Base-by-base conservation (phyloP, 2,113 vertebrate genomes). In the Bucco capensis region DNA sequence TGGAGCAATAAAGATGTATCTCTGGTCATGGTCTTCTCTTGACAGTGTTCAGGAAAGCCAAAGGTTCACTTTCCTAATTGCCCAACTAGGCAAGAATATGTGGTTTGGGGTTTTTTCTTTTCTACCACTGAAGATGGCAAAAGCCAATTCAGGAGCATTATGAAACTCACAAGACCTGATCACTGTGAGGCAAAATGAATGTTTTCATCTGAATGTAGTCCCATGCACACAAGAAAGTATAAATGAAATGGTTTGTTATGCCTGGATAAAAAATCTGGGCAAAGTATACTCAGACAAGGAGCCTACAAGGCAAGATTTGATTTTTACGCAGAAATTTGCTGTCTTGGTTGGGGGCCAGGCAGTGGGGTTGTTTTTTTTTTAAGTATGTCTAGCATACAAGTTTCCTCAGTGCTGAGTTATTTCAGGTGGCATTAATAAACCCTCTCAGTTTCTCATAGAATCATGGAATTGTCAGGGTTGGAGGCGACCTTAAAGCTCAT, bases 11-110 rank as follows among this genome's bases (percentile, higher is more conserved):
- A 88, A 65, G 53, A 76, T 89, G 37, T 35, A 61, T 89, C 30
- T 69, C 21, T 27, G 57, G 53, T 80, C 66, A n/a, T 64, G 28
- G 82, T 83, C 62, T 92, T 79, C 60, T 78, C 44, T 33, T 40
- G 37, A 89, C 66, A 82, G 37, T 90, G 70, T 95, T 97, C 90
- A 95, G 91, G 92, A 96, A 96, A 94, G 78, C 80, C 91, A 94
- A 88, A 95, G 50, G 25, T 78, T 92, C n/a, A 14, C 28, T 94
- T 71, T 76, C 70, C 42, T 58, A 65, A 53, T 92, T 92, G 94
- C 67, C 80, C 60, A 22, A 44, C 30, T 69, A 25, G 24, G 28
- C 23, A 62, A 46, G 9, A 44, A 17, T 57, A 51, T 31, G 46
- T 81, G 66, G 14, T 37, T 38, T 44, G 49, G 51, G 16, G 6